These are phyloP conservation scores for Ochropleura leucogaster DNA, from an alignment of 2,888 invertebrate species.

Conservation along the genomic window DNA sequence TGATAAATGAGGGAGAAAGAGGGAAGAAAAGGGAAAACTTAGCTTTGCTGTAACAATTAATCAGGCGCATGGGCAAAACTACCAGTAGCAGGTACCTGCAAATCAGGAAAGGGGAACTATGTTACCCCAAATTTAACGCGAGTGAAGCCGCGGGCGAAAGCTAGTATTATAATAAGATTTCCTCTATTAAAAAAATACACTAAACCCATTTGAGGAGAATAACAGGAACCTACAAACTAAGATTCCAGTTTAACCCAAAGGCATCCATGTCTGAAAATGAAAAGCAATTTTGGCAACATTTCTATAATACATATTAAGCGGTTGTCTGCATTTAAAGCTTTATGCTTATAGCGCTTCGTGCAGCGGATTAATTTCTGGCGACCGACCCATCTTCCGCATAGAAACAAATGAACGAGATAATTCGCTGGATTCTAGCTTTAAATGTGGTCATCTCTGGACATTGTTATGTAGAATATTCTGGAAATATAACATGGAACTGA, in stretches of 20 bases:
- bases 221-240: not conserved
- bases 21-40: too few relatives aligned
- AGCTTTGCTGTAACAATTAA: too few relatives aligned
- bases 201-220: not conserved
- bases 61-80: too few relatives aligned
- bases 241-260: not conserved
- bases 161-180: not conserved
- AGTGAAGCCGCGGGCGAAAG: too few relatives aligned
- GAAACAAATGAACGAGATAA: constrained; percentile 52
- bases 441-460: constrained; percentile 25
- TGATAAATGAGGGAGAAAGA: too few relatives aligned
- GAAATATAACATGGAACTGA: constrained; percentile 9
- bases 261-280: not conserved
- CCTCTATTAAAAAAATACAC: not conserved
- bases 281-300: constrained; percentile 16
- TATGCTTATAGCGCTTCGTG: constrained; percentile 20
- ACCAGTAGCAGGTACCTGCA: too few relatives aligned
- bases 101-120: too few relatives aligned
- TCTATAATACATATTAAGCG: constrained; percentile 14
- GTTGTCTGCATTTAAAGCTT: constrained; percentile 34
- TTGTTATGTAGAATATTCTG: constrained; percentile 13
- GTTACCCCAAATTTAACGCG: too few relatives aligned
- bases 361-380: constrained; percentile 41
- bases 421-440: constrained; percentile 16
- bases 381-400: constrained; percentile 32